Percentiles rank a stretch among this genome's conserved stretches.
Conservation (phyloP, 2,888 invertebrate genomes). For the Dasypolia templi region DNA sequence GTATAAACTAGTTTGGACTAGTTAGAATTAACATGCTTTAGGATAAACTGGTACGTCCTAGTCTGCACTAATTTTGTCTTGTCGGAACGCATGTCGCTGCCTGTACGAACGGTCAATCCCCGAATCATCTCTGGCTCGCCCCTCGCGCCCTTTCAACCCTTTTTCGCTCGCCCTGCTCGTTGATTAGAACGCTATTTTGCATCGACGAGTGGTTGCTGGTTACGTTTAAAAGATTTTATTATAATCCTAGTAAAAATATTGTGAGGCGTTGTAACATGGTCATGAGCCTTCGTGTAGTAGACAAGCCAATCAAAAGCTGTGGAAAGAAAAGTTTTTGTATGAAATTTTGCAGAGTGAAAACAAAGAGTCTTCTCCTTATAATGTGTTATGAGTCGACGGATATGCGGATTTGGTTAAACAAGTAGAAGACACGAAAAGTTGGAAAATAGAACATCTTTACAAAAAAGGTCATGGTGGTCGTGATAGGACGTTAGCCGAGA, state of each 20-base stretch:
- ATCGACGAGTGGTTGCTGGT: neutral
- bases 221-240: neutral
- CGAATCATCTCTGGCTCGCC: too few relatives aligned
- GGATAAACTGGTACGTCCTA: neutral
- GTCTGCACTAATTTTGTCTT: neutral
- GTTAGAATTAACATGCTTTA: neutral
- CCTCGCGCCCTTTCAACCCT: too few relatives aligned
- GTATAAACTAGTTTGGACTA: too few relatives aligned
- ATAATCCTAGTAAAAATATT: neutral
- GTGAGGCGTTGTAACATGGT: neutral
- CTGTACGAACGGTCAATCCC: too few relatives aligned
- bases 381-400: neutral
- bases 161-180: too few relatives aligned
- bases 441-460: neutral
- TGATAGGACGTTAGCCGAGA: too few relatives aligned
- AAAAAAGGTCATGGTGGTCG: too few relatives aligned
- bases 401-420: neutral
- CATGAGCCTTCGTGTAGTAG: neutral
- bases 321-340: neutral
- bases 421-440: neutral
- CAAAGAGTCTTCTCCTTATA: constrained; percentile 2
- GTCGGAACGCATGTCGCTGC: too few relatives aligned
- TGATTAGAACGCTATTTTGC: too few relatives aligned
- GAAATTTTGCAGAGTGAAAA: neutral
- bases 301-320: neutral